Evolutionary conservation across 2,888 invertebrate genomes (phyloP).

Genomic region (Cheilosia scutellata): DNA sequence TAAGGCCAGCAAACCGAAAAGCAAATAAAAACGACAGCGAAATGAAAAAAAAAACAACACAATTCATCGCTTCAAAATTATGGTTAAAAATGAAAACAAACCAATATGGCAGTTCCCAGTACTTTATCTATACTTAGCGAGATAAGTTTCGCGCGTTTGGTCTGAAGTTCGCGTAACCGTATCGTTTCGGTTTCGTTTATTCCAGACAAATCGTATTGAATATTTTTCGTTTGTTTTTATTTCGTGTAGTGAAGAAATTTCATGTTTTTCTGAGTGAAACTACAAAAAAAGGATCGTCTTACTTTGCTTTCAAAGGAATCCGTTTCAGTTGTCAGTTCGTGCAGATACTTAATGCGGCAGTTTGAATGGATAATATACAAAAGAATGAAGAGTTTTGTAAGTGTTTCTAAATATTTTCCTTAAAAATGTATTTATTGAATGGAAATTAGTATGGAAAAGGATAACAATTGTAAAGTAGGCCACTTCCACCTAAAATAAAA

Average conservation of each 20-base stretch:
- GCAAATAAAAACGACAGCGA: constrained; percentile 28
- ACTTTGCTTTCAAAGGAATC: neutral
- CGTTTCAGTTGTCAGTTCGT: constrained; percentile 2
- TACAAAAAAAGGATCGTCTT: constrained; percentile 25
- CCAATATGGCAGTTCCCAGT: constrained; percentile 65
- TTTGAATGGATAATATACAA: constrained; percentile 56
- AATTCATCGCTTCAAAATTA: constrained; percentile 72
- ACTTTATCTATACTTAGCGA: constrained; percentile 74
- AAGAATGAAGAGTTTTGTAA: constrained; percentile 72
- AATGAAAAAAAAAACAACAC: constrained; percentile 27
- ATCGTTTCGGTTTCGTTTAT: constrained; percentile 1
- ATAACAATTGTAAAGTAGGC: no score
- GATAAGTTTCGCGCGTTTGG: constrained; percentile 69
- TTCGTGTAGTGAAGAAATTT: neutral
- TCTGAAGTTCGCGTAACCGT: constrained; percentile 46
- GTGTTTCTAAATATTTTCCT: constrained; percentile 17
- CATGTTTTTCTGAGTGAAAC: neutral
- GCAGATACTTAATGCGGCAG: constrained; percentile 26
- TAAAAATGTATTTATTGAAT: no score
- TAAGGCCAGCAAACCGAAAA: constrained; percentile 3
- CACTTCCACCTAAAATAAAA: no score
- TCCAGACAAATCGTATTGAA: constrained; percentile 21
- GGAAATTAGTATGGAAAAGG: no score
- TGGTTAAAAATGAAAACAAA: constrained; percentile 73
- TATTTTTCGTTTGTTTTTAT: constrained; percentile 8